phyloP scores from a whole-genome alignment of 2,113 vertebrate genomes.

The Myrmophylax atrothorax region DNA sequence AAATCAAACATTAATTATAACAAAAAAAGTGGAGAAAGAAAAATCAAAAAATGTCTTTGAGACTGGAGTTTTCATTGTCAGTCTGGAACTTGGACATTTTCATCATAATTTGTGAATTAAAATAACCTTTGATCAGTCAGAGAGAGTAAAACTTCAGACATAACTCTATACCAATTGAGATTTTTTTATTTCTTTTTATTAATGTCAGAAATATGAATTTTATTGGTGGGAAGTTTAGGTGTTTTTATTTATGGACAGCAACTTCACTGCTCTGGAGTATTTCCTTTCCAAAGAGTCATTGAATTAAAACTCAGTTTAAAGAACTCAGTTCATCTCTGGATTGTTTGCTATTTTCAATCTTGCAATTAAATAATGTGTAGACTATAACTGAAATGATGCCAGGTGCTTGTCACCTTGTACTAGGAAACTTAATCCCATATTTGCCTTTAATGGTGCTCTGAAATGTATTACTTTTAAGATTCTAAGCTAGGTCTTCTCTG shows the following conservation, averaged over 20 bases:
- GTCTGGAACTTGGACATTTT: neutral
- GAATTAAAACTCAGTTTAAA: neutral
- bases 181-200: neutral
- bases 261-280: neutral
- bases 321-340: neutral
- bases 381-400: neutral
- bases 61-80: neutral
- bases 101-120: neutral
- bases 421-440: neutral
- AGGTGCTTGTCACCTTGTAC: neutral
- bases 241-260: neutral
- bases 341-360: slow-evolving; percentile 28
- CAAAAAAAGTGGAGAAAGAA: neutral
- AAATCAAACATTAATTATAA: neutral
- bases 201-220: neutral
- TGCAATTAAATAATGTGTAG: slow-evolving; percentile 18
- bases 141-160: neutral
- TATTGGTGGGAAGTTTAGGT: neutral
- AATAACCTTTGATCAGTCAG: neutral
- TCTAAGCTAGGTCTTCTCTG: slow-evolving; percentile 46
- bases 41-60: neutral
- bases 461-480: slow-evolving; percentile 54
- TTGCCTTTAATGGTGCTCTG: slow-evolving; percentile 59
- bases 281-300: neutral
- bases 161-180: neutral